These are phyloP conservation scores for Heliconius nattereri DNA, from an alignment of 1,140 invertebrate species.

Conservation along the genomic window DNA sequence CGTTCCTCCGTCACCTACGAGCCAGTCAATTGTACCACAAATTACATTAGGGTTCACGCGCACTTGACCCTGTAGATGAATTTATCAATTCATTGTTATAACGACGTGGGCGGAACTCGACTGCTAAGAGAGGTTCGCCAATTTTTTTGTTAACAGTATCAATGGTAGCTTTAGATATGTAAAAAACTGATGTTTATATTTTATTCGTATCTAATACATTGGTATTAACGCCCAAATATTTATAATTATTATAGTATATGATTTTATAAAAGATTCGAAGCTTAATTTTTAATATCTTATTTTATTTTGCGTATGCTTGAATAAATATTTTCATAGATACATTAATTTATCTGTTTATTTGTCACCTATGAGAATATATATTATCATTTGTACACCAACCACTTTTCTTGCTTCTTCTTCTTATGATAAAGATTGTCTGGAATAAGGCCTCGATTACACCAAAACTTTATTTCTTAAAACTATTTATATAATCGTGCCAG, in stretches of 20 bases:
- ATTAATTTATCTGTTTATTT: too few relatives aligned
- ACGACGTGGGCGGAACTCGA: conserved; percentile 34
- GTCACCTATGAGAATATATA: too few relatives aligned
- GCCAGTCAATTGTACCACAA: conserved; percentile 50
- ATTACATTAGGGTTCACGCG: conserved; percentile 61
- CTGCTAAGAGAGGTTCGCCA: conserved; percentile 13
- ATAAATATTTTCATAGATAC: too few relatives aligned
- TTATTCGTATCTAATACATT: background rate
- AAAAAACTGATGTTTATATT: background rate
- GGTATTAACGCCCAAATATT: background rate
- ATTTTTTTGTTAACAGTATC: conserved; percentile 13
- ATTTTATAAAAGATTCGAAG: too few relatives aligned
- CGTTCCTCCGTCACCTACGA: conserved; percentile 2
- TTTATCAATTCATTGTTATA: conserved; percentile 40
- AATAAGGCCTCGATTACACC: too few relatives aligned
- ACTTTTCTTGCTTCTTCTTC: too few relatives aligned
- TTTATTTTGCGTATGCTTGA: too few relatives aligned
- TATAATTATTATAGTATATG: background rate
- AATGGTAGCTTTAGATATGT: background rate
- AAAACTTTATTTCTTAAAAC: too few relatives aligned
- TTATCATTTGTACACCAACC: too few relatives aligned
- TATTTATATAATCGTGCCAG: too few relatives aligned
- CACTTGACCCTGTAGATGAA: conserved; percentile 65
- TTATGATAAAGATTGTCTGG: too few relatives aligned
- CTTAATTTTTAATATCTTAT: too few relatives aligned